Percentiles rank a stretch among this genome's conserved stretches.
Conservation (phyloP, 2,797 vertebrate genomes). For the Catharus ustulatus region DNA sequence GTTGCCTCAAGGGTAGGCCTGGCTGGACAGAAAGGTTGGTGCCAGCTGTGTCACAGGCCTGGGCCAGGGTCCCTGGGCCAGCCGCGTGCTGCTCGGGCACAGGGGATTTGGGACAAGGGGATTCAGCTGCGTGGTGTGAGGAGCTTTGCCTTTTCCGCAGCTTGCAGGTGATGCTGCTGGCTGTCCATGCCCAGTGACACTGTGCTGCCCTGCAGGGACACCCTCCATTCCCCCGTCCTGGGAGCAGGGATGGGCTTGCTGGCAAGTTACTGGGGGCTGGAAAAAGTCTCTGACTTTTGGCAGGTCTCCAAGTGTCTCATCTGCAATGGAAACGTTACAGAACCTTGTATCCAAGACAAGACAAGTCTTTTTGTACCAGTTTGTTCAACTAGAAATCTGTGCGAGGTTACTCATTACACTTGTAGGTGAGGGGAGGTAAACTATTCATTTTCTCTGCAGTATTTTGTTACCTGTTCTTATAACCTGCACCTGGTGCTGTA, state of each 20-base stretch:
- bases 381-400: neutral
- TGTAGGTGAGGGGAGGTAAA: neutral
- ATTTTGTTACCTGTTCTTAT: neutral
- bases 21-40: neutral
- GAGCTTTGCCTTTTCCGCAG: neutral
- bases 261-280: neutral
- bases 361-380: neutral
- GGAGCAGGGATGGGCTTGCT: neutral
- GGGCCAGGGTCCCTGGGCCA: neutral
- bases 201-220: neutral
- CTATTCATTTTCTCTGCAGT: constrained; percentile 3
- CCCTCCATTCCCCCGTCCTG: neutral
- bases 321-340: accelerated
- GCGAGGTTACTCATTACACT: neutral
- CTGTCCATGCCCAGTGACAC: accelerated
- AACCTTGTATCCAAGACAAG: neutral
- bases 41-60: neutral
- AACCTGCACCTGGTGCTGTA: neutral
- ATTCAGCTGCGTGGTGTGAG: neutral
- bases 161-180: neutral
- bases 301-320: neutral
- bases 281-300: accelerated
- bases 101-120: accelerated
- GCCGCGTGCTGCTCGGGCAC: accelerated
- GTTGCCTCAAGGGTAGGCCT: neutral